Base-by-base conservation (phyloP, 1,140 invertebrate species). In the Platyura marginata region DNA sequence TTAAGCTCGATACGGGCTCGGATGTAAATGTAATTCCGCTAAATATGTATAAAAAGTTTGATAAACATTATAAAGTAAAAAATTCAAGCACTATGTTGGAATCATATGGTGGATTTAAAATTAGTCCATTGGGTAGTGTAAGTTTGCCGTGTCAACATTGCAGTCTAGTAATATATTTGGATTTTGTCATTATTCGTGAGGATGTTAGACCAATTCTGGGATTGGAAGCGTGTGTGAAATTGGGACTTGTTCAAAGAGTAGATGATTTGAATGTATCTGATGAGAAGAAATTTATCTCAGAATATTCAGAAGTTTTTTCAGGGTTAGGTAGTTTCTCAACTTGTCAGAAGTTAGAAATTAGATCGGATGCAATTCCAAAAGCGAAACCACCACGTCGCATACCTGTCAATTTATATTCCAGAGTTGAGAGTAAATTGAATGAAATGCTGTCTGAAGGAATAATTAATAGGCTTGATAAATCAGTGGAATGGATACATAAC, bases 401-500 rank as follows among this genome's bases (percentile, higher is more conserved):
- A 35, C 45, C 52, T 43, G 34, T 46, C 33, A 44, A 47, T 16
- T 37, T 57, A 13, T 39, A 43, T n/a, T 44, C 47, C 10, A 45
- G 44, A 41, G 36, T 57, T 20, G 54, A 51, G 44, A 25, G 25
- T 11, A 46, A 42, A 25, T 46, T 59, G n/a, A 41, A 55, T 42
- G 43, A 51, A 16, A 18, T 60, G 25, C 43, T 33, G 13, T 29
- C 40, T 13, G 21, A 41, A 16, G 49, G 43, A 6, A 46, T 61
- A 29, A 51, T 64, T 16, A 20, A 46, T 29, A 47, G 51, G 49
- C 50, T 58, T 29, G 49, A 54, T 44, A 45, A 50, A 34, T 47
- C 48, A 19, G 51, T 46, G 9, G 49, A 53, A 35, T 70, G 65
- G 64, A 51, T 56, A 9, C 50, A 56, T 25, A 57, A 57, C 21